These are phyloP conservation scores for Amniataba percoides DNA, from an alignment of 2,797 vertebrate genomes.

Conservation along the genomic window DNA sequence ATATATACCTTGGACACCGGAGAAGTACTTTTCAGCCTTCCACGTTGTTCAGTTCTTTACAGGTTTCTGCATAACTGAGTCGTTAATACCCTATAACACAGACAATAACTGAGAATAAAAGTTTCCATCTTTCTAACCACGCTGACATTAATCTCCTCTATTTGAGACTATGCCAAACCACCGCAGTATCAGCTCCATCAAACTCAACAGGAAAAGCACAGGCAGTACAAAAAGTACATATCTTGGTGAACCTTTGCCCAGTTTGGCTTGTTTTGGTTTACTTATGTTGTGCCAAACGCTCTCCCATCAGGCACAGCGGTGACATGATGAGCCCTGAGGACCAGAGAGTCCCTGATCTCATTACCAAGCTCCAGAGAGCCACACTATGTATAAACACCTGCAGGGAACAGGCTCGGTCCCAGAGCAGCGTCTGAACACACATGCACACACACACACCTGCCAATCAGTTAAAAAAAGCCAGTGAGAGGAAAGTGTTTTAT, in stretches of 20 bases:
- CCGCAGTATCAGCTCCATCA: slow-evolving; percentile 16
- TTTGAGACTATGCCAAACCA: not conserved
- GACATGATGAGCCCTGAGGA: slow-evolving; percentile 58
- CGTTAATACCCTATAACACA: slow-evolving; percentile 16
- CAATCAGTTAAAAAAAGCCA: slow-evolving; percentile 27
- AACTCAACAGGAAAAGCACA: slow-evolving; percentile 21
- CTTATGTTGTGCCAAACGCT: slow-evolving; percentile 53
- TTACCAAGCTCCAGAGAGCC: slow-evolving; percentile 51
- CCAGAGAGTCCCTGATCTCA: slow-evolving; percentile 59
- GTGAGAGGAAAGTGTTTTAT: slow-evolving; percentile 32
- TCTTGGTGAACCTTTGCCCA: slow-evolving; percentile 13
- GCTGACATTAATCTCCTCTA: not conserved
- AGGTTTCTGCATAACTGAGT: slow-evolving; percentile 8
- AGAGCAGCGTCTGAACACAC: slow-evolving; percentile 18
- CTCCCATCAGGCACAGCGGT: slow-evolving; percentile 37
- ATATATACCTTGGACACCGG: slow-evolving; percentile 23
- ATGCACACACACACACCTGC: slow-evolving; percentile 30
- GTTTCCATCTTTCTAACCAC: slow-evolving; percentile 12
- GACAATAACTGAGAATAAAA: not conserved
- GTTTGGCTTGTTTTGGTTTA: slow-evolving; percentile 61
- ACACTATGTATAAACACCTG: slow-evolving; percentile 63
- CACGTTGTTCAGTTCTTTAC: not conserved
- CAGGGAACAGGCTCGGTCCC: slow-evolving; percentile 51
- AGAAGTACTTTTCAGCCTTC: not conserved
- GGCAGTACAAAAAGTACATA: not conserved